Conservation (phyloP, 2,888 invertebrate species). For the Xylota segnis region DNA sequence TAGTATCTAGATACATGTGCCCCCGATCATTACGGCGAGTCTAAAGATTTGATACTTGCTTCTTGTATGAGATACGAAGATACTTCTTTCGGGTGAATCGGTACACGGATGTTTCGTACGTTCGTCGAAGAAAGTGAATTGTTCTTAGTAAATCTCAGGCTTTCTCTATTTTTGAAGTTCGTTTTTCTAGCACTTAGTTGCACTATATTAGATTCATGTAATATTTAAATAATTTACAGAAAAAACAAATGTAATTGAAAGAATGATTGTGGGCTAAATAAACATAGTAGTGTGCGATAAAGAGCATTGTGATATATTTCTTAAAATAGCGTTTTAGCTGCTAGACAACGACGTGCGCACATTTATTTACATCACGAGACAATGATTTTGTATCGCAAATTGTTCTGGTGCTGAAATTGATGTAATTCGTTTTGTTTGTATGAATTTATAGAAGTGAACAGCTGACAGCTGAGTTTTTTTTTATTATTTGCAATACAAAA, state of each 20-base stretch:
- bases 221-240: slow-evolving; percentile 4
- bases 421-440: slow-evolving; percentile 21
- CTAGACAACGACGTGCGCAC: slow-evolving; percentile 28
- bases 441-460: slow-evolving; percentile 3
- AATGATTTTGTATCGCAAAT: slow-evolving; percentile 7
- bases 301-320: slow-evolving; percentile 37
- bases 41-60: slow-evolving; percentile 7
- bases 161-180: background rate
- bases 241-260: slow-evolving; percentile 5
- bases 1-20: slow-evolving; percentile 60
- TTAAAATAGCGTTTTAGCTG: slow-evolving; percentile 40
- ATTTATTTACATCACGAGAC: slow-evolving; percentile 31
- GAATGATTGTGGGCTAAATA: background rate
- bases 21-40: slow-evolving; percentile 40
- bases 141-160: background rate
- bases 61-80: slow-evolving; percentile 1
- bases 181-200: background rate
- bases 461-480: slow-evolving; percentile 23
- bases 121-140: slow-evolving; percentile 32
- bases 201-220: background rate
- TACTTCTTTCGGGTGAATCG: slow-evolving; percentile 9
- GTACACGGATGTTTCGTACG: background rate
- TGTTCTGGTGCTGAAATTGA: background rate
- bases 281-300: slow-evolving; percentile 29
- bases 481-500: background rate